Base-by-base conservation (phyloP, 2,113 vertebrate genomes). In the Rhynchomys soricoides region DNA sequence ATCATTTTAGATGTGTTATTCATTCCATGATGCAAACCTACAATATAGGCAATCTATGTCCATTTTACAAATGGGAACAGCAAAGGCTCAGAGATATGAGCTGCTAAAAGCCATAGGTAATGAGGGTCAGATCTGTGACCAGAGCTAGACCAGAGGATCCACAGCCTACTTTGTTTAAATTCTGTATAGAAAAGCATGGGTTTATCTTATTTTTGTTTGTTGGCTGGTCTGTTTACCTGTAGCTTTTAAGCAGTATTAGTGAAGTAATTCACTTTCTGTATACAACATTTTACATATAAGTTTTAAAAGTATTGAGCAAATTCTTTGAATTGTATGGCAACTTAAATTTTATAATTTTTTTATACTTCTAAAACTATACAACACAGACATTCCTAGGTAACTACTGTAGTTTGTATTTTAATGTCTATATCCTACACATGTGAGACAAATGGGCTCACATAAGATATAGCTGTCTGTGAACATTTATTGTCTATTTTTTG, bases 221-320 rank as follows among this genome's bases (percentile, higher is more conserved):
- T 57, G 43, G 26, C 55, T 86, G 48, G 31, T n/a, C 8, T 48
- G 3, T 37, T 92, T 68, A 73, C 11, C 62, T 94, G 7, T n/a
- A 37, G 37, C 83, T 75, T 89, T 62, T 31, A 91, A 95, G 43
- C 6, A 83, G 3, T 22, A 40, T 74, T 68, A 45, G 31, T 81
- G 40, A 90, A 8, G 34, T 64, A 93, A 55, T 64, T 88, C 7
- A 11, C 40, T 71, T 59, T 40, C 37, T 19, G 73, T 26, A 26
- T 5, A 88, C 22, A 48, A 90, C 11, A 31, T 59, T 57, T 85
- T 88, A 71, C 89, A 34, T 71, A 64, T 64, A 66, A 82, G 66
- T 59, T 85, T 94, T 26, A 37, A 81, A 82, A 26, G 11, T 48
- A 55, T 83, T 73, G n/a, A 94, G 43, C 68, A 92, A 95, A 94